Evolutionary conservation across 2,797 vertebrate genomes (phyloP).

Genomic region (Crenuchus spilurus): DNA sequence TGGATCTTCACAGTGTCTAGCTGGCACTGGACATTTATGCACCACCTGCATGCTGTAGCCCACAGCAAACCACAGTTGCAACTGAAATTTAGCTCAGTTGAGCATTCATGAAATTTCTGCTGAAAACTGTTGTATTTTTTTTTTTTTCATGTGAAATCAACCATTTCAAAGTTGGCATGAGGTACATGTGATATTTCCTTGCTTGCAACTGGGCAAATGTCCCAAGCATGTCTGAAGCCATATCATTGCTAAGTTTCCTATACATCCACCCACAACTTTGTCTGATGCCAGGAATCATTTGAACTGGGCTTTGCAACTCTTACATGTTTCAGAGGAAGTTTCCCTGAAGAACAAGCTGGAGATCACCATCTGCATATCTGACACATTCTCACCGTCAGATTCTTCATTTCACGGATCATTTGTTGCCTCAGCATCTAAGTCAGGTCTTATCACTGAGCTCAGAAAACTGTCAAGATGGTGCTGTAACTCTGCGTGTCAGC

Average conservation of each 20-base stretch:
- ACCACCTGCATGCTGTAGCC: not conserved
- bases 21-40: no score
- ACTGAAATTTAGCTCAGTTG: not conserved
- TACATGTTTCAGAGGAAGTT: not conserved
- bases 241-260: not conserved
- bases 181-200: no score
- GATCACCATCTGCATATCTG: not conserved
- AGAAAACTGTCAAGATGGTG: not conserved
- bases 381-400: not conserved
- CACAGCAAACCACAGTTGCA: not conserved
- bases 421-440: not conserved
- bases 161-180: no score
- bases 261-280: not conserved
- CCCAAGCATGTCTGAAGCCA: no score
- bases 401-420: not conserved
- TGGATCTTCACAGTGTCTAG: constrained; percentile 16
- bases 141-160: no score
- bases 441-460: not conserved
- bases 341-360: not conserved
- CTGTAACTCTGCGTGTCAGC: not conserved
- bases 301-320: not conserved
- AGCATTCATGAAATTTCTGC: no score
- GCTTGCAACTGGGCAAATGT: not conserved
- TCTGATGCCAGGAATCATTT: not conserved
- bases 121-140: no score